Evolutionary conservation across 1,140 invertebrate species (phyloP).

Genomic region (Trachymyrmex septentrionalis): DNA sequence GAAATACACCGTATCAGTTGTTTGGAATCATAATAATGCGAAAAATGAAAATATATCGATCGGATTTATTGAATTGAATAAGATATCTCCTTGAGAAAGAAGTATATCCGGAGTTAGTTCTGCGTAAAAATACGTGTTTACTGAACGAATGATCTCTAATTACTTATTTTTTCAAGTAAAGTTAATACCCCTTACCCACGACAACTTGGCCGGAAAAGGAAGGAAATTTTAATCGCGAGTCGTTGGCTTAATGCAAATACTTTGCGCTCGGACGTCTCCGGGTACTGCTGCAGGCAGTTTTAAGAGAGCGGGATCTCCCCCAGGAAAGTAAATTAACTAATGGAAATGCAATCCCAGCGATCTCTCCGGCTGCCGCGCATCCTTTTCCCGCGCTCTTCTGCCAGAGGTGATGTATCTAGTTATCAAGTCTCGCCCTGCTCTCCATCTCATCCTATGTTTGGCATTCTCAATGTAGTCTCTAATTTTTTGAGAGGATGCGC

Average conservation of each 20-base stretch:
- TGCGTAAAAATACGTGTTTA: slow-evolving; percentile 1
- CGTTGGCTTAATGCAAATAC: slow-evolving; percentile 68
- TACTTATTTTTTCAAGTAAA: slow-evolving; percentile 19
- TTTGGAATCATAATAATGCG: neutral
- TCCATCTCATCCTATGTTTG: slow-evolving; percentile 11
- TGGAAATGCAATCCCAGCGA: slow-evolving; percentile 75
- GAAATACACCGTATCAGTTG: neutral
- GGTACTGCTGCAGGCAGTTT: slow-evolving; percentile 72
- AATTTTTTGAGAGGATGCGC: slow-evolving; percentile 48
- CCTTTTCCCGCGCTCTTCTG: neutral
- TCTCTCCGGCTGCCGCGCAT: slow-evolving; percentile 49
- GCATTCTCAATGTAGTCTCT: slow-evolving; percentile 17
- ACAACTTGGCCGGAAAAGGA: slow-evolving; percentile 27
- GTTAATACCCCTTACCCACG: slow-evolving; percentile 17
- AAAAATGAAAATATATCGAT: neutral
- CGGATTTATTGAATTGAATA: neutral
- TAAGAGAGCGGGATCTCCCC: slow-evolving; percentile 25
- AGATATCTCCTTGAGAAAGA: neutral
- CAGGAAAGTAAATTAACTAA: slow-evolving; percentile 75
- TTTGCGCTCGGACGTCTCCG: slow-evolving; percentile 65
- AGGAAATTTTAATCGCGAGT: slow-evolving; percentile 76
- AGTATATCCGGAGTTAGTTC: neutral
- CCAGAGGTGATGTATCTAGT: slow-evolving; percentile 39
- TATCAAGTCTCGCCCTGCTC: slow-evolving; percentile 21
- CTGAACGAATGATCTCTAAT: slow-evolving; percentile 39